Base-by-base conservation (phyloP, 2,113 vertebrate genomes). In the Orycteropus afer region DNA sequence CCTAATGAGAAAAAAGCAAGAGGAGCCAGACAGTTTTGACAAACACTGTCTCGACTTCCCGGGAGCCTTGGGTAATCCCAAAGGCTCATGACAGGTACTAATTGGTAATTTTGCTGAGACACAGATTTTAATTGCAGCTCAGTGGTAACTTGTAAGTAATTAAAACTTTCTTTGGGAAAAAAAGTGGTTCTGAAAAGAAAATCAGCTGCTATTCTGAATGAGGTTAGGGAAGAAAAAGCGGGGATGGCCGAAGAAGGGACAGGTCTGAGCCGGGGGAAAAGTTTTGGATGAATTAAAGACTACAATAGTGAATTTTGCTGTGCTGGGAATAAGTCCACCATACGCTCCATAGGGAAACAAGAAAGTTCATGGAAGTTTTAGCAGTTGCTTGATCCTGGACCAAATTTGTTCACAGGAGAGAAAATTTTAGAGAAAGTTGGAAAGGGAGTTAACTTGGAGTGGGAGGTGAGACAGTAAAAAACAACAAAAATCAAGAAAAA, bases 21-120 rank as follows among this genome's bases (percentile, higher is more conserved):
- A 69, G 34, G 12, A 1, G 5, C 42, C 13, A 59, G 22, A 78
- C 63, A 29, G n/a, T 57, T 13, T 29, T 34, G 59, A 25, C 59
- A 61, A 34, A 57, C 45, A 55, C 22, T 32, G 59, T 79, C 80
- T 81, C 55, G 37, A 55, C 47, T 86, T 88, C 80, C 59, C 29
- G 74, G 84, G 89, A 91, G 63, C 87, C 77, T 76, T 27, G 20
- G 84, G 76, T 29, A 8, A n/a, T 81, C 83, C 86, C 22, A 13
- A 55, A 94, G 32, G 14, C 65, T 84, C 84, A 73, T 95, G 90
- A 97, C 92, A 90, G 88, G 90, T 82, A 89, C 90, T 92, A 57
- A 90, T 92, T 95, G 91, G 79, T 92, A 79, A 53, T 91, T 95
- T 93, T 93, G 51, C 85, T 79, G 91, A 96, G 88, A 92, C 78